Evolutionary conservation across 2,113 vertebrate genomes (phyloP).

Genomic region (Caranx ignobilis): DNA sequence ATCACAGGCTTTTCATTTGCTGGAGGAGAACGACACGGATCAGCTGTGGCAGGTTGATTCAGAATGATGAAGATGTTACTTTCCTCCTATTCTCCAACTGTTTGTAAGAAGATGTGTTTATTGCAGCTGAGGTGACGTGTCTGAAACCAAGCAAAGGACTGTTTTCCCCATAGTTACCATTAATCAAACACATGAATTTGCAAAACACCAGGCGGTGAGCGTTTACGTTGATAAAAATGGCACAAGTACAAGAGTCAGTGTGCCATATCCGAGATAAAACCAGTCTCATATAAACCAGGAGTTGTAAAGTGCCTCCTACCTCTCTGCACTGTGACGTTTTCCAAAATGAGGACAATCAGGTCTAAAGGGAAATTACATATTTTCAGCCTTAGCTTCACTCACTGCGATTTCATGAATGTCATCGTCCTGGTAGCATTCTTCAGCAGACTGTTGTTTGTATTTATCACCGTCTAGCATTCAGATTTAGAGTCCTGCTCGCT

Average conservation of each 20-base stretch:
- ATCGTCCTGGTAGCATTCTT: slow-evolving; percentile 43
- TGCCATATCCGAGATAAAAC: slow-evolving; percentile 16
- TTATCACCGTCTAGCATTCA: slow-evolving; percentile 16
- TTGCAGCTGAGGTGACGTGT: slow-evolving; percentile 34
- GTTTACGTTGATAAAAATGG: slow-evolving; percentile 8
- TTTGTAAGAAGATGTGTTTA: slow-evolving; percentile 11
- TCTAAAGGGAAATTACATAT: slow-evolving; percentile 40
- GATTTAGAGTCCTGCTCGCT: slow-evolving; percentile 35
- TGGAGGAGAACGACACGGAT: slow-evolving; percentile 35
- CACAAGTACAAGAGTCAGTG: not conserved
- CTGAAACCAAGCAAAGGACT: slow-evolving; percentile 25
- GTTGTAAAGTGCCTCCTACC: slow-evolving; percentile 28
- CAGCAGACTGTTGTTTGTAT: slow-evolving; percentile 32
- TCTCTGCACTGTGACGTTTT: slow-evolving; percentile 37
- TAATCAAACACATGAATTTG: slow-evolving; percentile 5
- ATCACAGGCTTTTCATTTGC: slow-evolving; percentile 56
- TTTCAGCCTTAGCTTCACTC: slow-evolving; percentile 28
- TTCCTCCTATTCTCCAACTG: slow-evolving; percentile 6
- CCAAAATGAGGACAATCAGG: slow-evolving; percentile 52
- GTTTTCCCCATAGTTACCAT: slow-evolving; percentile 34
- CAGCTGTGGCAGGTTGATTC: slow-evolving; percentile 36
- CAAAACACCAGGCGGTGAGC: not conserved
- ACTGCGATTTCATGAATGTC: slow-evolving; percentile 23
- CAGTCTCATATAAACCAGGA: slow-evolving; percentile 40
- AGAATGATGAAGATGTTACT: slow-evolving; percentile 26